Evolutionary conservation across 2,888 invertebrate genomes (phyloP).

Genomic region (Torymus tubicola): DNA sequence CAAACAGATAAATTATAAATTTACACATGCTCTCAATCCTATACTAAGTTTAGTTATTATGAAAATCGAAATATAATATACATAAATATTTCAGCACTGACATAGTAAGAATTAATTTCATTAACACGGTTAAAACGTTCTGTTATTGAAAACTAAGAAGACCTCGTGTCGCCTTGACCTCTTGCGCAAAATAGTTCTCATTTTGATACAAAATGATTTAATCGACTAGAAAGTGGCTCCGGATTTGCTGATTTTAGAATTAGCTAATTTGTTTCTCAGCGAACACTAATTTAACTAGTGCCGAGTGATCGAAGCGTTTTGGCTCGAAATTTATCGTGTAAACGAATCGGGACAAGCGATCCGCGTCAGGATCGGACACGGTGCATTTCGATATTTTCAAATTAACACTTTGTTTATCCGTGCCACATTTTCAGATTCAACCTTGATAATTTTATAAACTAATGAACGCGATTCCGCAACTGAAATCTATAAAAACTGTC

Average conservation of each 20-base stretch:
- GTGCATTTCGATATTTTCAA: conserved; percentile 29
- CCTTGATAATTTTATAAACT: conserved; percentile 39
- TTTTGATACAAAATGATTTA: conserved; percentile 19
- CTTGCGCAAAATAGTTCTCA: conserved; percentile 6
- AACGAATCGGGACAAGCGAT: conserved; percentile 25
- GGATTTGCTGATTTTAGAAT: conserved; percentile 21
- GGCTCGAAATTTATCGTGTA: conserved; percentile 33
- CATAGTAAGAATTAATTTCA: too few relatives aligned
- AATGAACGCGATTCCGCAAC: too few relatives aligned
- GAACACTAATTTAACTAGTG: conserved; percentile 9
- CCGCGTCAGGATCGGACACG: neutral
- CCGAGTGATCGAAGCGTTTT: conserved; percentile 38
- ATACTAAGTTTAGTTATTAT: too few relatives aligned
- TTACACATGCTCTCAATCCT: too few relatives aligned
- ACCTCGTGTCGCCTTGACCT: neutral
- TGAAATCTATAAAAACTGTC: too few relatives aligned
- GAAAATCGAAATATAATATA: too few relatives aligned
- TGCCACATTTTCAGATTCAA: conserved; percentile 23
- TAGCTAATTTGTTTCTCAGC: conserved; percentile 28
- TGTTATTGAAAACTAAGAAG: too few relatives aligned
- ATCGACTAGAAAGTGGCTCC: neutral
- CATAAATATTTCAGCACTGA: too few relatives aligned
- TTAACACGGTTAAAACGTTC: too few relatives aligned
- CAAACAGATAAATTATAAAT: too few relatives aligned
- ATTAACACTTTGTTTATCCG: conserved; percentile 43